Conservation (phyloP, 2,113 vertebrate species). For the Natator depressus region DNA sequence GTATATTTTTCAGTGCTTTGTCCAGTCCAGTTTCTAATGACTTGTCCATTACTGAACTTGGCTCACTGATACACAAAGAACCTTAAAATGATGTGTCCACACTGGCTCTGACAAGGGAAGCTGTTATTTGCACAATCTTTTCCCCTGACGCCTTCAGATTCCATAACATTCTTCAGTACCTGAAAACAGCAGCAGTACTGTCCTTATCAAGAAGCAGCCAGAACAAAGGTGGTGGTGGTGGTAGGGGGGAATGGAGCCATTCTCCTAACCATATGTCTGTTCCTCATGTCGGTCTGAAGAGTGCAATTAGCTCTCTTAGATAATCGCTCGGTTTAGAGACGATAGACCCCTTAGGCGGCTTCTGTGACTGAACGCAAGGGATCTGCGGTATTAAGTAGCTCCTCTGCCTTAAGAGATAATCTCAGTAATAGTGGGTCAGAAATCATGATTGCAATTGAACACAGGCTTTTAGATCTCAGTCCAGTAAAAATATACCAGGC, state of each 20-base stretch:
- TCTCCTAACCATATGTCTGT: slow-evolving; percentile 47
- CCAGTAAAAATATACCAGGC: slow-evolving; percentile 57
- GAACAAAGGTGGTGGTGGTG: neutral
- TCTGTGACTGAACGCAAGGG: slow-evolving; percentile 38
- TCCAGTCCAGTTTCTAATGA: neutral
- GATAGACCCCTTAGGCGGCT: slow-evolving; percentile 38
- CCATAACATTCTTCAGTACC: slow-evolving; percentile 39
- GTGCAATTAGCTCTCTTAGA: slow-evolving; percentile 43
- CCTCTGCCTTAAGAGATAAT: slow-evolving; percentile 44
- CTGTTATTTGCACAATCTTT: neutral
- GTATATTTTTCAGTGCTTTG: neutral
- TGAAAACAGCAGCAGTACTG: slow-evolving; percentile 34
- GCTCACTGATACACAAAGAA: neutral
- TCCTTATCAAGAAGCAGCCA: slow-evolving; percentile 20
- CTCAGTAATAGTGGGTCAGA: slow-evolving; percentile 44
- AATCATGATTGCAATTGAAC: slow-evolving; percentile 35
- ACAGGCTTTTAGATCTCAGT: slow-evolving; percentile 15
- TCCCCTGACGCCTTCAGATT: slow-evolving; percentile 4
- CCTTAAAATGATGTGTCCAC: neutral
- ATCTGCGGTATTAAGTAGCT: slow-evolving; percentile 26
- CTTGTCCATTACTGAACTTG: neutral
- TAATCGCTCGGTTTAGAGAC: slow-evolving; percentile 54
- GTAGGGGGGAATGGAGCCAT: slow-evolving; percentile 3
- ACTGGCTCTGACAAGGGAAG: slow-evolving; percentile 1
- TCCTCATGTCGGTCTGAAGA: slow-evolving; percentile 40